Conservation (phyloP, 2,888 invertebrate species). For the Bombylius discolor region DNA sequence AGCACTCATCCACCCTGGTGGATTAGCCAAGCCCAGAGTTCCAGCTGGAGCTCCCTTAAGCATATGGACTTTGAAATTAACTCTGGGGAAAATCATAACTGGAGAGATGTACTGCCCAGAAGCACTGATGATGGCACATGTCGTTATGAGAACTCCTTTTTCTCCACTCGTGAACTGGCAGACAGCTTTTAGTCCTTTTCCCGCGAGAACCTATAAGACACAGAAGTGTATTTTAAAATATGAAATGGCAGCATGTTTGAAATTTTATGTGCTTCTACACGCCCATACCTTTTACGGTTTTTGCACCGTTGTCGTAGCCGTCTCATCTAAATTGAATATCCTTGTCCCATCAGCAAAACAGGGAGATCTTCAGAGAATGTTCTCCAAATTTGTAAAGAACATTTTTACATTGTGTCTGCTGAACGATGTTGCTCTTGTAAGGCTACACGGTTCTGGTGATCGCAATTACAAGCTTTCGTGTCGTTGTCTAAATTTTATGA, state of each 20-base stretch:
- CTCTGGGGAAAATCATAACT: neutral
- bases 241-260: no score
- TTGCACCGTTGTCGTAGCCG: neutral
- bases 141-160: neutral
- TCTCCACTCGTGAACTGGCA: neutral
- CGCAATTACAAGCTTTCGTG: neutral
- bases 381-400: constrained; percentile 1
- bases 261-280: neutral
- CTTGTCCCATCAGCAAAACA: neutral
- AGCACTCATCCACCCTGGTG: constrained; percentile 28
- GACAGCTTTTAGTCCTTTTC: neutral
- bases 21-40: constrained; percentile 24
- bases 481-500: neutral
- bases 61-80: constrained; percentile 4
- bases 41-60: constrained; percentile 18
- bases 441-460: neutral
- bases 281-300: neutral
- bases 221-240: no score
- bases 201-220: neutral
- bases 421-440: neutral
- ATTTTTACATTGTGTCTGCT: neutral
- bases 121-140: constrained; percentile 1
- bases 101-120: constrained; percentile 1
- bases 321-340: neutral
- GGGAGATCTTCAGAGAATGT: neutral